These are phyloP conservation scores for Echinops telfairi DNA, from an alignment of 2,113 vertebrate genomes.

Conservation along the genomic window DNA sequence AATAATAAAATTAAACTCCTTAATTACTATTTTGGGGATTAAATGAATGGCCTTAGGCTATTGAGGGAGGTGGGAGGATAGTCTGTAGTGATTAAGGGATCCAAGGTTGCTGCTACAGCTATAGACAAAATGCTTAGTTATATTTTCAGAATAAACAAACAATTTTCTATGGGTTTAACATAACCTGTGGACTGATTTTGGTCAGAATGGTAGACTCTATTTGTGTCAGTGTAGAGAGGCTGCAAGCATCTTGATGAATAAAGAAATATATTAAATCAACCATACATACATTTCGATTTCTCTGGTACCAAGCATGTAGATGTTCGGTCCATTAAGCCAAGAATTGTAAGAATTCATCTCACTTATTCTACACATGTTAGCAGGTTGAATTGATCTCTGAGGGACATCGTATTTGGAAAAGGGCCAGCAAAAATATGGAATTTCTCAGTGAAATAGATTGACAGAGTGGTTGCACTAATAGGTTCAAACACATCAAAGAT, in stretches of 20 bases:
- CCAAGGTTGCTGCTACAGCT: slow-evolving; percentile 15
- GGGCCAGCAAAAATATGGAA: neutral
- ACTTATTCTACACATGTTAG: neutral
- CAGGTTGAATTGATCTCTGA: neutral
- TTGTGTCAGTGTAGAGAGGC: neutral
- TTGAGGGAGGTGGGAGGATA: neutral
- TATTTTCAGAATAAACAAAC: slow-evolving; percentile 61
- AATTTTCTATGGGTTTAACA: slow-evolving; percentile 33
- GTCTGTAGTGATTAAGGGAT: slow-evolving; percentile 30
- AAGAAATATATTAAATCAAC: slow-evolving; percentile 19
- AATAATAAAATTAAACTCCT: slow-evolving; percentile 56
- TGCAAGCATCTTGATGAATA: slow-evolving; percentile 30
- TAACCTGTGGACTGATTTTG: slow-evolving; percentile 26
- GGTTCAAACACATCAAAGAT: neutral
- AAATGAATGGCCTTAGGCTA: slow-evolving; percentile 52
- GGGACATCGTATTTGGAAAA: neutral
- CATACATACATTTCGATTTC: slow-evolving; percentile 18
- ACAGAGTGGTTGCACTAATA: neutral
- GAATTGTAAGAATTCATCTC: neutral
- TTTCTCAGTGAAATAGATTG: neutral
- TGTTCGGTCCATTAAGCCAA: neutral
- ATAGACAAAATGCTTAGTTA: neutral
- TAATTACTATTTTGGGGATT: slow-evolving; percentile 62
- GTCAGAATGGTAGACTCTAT: slow-evolving; percentile 35
- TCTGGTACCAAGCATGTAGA: neutral